Base-by-base conservation (phyloP, 2,797 vertebrate genomes). In the Poliocrania exsul region DNA sequence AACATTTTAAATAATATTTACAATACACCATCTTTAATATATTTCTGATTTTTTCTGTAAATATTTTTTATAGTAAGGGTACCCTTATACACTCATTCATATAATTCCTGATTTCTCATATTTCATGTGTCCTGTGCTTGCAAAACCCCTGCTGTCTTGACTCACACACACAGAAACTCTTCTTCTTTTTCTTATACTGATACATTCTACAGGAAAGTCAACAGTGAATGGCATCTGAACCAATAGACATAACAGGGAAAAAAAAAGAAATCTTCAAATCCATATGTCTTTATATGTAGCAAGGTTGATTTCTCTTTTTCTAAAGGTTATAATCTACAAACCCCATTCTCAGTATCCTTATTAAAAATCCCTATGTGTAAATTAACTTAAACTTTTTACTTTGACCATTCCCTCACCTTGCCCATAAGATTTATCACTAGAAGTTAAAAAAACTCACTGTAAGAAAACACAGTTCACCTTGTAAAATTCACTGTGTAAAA, bases 1-100 rank as follows among this genome's bases (percentile, higher is more conserved):
- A 67, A 28, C 3, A 64, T 14, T 60, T 80, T 2, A 72, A 88
- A 69, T 25, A 28, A 19, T 50, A 70, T 71, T 60, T 73, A 23
- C 6, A 29, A 16, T n/a, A 13, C 42, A 35, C 6, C 1, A 49
- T 25, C 31, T 72, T 50, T 66, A 75, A 5, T 2, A 49, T 64
- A 10, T 56, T 87, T 79, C 44, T 70, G 6, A 82, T 40, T 7
- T 62, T 44, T 82, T 26, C 6, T 46, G 4, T 17, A 42, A 42
- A 42, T 42, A 42, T 17, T 42, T 42, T 2, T 29, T 80, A 25
- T 26, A 42, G 15, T 62, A 62, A 66, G 1, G 2, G 4, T 46
- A 78, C 0, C 0, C 1, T 81, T 69, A 49, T n/a, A 31, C 3
- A 42, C 10, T 13, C 19, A 5, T 42, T 72, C 4, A 23, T 54